phyloP scores from a whole-genome alignment of 2,888 invertebrate genomes.

The Limnephilus rhombicus region DNA sequence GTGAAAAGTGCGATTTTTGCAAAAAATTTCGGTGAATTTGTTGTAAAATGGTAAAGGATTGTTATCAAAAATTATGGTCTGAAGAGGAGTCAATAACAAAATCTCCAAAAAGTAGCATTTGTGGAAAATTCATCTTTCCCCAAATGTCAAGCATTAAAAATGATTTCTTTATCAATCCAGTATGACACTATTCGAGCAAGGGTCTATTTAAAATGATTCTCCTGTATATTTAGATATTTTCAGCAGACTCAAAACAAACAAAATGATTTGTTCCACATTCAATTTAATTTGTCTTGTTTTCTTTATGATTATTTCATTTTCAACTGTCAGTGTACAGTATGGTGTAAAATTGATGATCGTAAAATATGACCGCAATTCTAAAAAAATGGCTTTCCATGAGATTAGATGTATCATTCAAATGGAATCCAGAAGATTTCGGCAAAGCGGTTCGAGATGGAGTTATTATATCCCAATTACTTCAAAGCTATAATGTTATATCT shows the following conservation, averaged over 20 bases:
- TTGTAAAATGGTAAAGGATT: no score
- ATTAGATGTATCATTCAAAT: slow-evolving; percentile 77
- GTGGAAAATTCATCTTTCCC: no score
- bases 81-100: no score
- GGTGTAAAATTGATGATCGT: background rate
- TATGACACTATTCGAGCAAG: no score
- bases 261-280: slow-evolving; percentile 1
- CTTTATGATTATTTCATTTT: background rate
- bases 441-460: slow-evolving; percentile 79
- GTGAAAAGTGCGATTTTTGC: no score
- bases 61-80: no score
- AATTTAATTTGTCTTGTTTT: background rate
- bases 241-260: background rate
- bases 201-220: no score
- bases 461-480: slow-evolving; percentile 77
- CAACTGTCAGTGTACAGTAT: background rate
- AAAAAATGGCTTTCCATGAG: slow-evolving; percentile 80
- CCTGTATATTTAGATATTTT: background rate
- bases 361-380: slow-evolving; percentile 78
- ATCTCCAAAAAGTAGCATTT: no score
- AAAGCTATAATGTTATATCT: slow-evolving; percentile 79
- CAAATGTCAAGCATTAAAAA: no score
- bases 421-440: slow-evolving; percentile 78
- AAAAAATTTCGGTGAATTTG: no score
- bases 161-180: no score